phyloP scores from a whole-genome alignment of 1,140 invertebrate species.

The Pomacea maculata region DNA sequence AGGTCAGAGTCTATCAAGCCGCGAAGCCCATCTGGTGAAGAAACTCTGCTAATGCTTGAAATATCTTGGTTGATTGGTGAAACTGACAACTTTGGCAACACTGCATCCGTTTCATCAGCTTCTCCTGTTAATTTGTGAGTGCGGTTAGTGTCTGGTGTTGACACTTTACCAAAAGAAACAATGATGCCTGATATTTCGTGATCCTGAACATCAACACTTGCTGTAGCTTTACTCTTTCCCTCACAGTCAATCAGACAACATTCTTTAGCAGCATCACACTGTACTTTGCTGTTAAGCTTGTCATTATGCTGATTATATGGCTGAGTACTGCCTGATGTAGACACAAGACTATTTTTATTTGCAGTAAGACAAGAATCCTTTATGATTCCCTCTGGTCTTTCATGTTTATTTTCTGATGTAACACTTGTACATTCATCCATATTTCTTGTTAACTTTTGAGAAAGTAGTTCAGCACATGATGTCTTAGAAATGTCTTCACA shows the following conservation, averaged over 20 bases:
- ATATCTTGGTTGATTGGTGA: conserved; percentile 30
- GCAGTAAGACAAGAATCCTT: no score
- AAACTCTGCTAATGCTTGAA: conserved; percentile 40
- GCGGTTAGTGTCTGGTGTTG: conserved; percentile 19
- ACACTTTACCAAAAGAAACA: conserved; percentile 19
- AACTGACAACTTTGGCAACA: conserved; percentile 2
- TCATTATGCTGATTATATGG: neutral
- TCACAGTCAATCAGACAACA: neutral
- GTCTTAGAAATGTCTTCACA: no score
- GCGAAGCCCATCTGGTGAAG: conserved; percentile 36
- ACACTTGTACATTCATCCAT: no score
- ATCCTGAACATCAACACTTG: neutral
- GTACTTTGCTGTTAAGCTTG: neutral
- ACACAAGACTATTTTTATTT: no score
- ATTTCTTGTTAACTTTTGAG: no score
- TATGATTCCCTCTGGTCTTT: no score
- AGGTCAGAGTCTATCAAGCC: conserved; percentile 31
- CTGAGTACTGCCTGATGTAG: no score
- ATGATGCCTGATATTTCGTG: conserved; percentile 3
- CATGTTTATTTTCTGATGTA: no score
- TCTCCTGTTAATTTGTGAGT: neutral
- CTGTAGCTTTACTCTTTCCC: neutral
- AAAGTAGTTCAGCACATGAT: no score
- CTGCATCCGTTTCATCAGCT: neutral
- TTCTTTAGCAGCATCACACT: neutral